Evolutionary conservation across 2,888 invertebrate genomes (phyloP), one percentile per base, ranked within the genome.

Genomic region (Abrostola tripartita): DNA sequence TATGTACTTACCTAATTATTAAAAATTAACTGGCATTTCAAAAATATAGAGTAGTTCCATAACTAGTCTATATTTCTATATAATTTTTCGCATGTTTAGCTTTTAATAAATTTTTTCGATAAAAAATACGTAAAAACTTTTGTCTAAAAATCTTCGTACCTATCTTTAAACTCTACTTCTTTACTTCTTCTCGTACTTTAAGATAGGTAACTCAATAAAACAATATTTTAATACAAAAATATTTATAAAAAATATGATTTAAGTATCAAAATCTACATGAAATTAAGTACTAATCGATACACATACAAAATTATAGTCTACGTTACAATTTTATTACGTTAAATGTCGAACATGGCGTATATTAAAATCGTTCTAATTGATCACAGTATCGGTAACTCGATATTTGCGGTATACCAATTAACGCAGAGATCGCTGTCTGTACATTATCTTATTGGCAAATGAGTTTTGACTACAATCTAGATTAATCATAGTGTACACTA

Each of bases 341-440:
- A 68, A 61, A 77, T 79, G 81, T 72, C 51, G 62, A 65, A 69
- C 73, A 65, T 81, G 81, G 81, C 81, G 78, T 87, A 76, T 82
- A 81, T 80, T 82, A 82, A 52, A 81, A 77, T 77, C 72, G 73
- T 81, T 76, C 76, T 84, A 84, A 83, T 83, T 81, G 83, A 91
- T 91, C 90, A 90, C 91, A 91, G 87, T 84, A 83, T 82, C 84
- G 91, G 91, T 90, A 90, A 90, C 90, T 85, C 63, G 70, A 71
- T 74, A 68, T 67, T 79, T 73, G 68, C 65, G 63, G 57, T 73
- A 63, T 57, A 74, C 68, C 72, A 75, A 68, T 68, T 65, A 61
- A 52, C 54, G 61, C 57, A 79, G 70, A 79, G 72, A 76, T 81
- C 79, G 70, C 66, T 81, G 75, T 73, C 76, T 78, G 71, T 76